A percentile compares a stretch with the other conserved stretches of the same genome.
Evolutionary conservation across 1,140 invertebrate genomes (phyloP).

Genomic region (Drosophila parabipectinata): DNA sequence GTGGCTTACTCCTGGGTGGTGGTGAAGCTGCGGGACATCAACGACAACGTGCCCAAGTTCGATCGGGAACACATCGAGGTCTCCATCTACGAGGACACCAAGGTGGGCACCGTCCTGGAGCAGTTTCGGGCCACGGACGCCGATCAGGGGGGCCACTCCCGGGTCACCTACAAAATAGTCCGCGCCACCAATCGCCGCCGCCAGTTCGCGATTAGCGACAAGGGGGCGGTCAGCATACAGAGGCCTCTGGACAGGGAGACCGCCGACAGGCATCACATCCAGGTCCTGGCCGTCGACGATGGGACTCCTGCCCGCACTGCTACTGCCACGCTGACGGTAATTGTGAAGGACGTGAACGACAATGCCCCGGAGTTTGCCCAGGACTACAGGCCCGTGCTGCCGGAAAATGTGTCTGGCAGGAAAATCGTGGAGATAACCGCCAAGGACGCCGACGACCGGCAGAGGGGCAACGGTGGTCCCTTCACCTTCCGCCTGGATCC

Average conservation of each 20-base stretch:
- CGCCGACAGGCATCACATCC: constrained; percentile 86
- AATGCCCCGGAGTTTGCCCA: constrained; percentile 86
- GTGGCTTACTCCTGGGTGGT: constrained; percentile 88
- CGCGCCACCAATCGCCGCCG: constrained; percentile 86
- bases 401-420: constrained; percentile 86
- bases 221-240: constrained; percentile 87
- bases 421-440: constrained; percentile 88
- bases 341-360: constrained; percentile 89
- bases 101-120: constrained; percentile 86
- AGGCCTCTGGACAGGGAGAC: constrained; percentile 86
- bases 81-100: constrained; percentile 87
- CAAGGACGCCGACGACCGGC: constrained; percentile 87
- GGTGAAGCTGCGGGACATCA: constrained; percentile 87
- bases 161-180: constrained; percentile 86
- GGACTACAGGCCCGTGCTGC: constrained; percentile 87
- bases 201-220: constrained; percentile 86
- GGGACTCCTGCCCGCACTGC: constrained; percentile 87
- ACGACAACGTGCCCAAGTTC: constrained; percentile 87
- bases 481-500: constrained; percentile 87
- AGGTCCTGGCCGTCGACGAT: constrained; percentile 88
- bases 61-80: constrained; percentile 87
- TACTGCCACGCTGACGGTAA: constrained; percentile 88
- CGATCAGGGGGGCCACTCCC: constrained; percentile 86
- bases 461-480: constrained; percentile 87
- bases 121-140: constrained; percentile 87